A percentile compares a stretch with the other conserved stretches of the same genome.
These are phyloP conservation scores for Odocoileus virginianus DNA, from an alignment of 2,113 vertebrate genomes.

Conservation along the genomic window DNA sequence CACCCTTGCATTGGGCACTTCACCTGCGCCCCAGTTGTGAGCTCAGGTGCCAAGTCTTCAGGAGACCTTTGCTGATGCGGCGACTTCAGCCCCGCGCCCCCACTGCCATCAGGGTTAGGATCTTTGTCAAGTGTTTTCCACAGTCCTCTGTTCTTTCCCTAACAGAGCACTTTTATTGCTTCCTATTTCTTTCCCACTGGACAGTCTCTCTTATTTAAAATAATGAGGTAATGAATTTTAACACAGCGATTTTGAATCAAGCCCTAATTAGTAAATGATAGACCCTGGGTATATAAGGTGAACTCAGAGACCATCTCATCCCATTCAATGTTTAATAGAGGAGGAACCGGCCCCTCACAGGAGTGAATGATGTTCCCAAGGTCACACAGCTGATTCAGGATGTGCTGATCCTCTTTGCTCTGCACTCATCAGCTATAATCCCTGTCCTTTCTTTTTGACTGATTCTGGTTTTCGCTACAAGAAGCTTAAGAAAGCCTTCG, in stretches of 20 bases:
- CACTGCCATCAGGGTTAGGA: background rate
- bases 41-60: background rate
- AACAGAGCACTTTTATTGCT: background rate
- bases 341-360: background rate
- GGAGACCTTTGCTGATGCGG: background rate
- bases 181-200: background rate
- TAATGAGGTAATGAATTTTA: background rate
- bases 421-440: background rate
- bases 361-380: background rate
- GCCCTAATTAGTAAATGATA: background rate
- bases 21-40: background rate
- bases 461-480: background rate
- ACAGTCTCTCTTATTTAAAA: background rate
- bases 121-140: background rate
- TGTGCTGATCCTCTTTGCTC: background rate
- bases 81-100: fast-evolving
- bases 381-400: background rate
- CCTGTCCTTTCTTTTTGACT: background rate
- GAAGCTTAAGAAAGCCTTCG: background rate
- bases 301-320: background rate
- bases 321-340: background rate
- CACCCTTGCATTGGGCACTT: background rate
- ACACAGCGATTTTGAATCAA: background rate
- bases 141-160: background rate
- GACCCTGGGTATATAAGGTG: background rate